Evolutionary conservation across 2,888 invertebrate species (phyloP), one percentile per base, ranked within the genome.

Genomic region (Xylota sylvarum): DNA sequence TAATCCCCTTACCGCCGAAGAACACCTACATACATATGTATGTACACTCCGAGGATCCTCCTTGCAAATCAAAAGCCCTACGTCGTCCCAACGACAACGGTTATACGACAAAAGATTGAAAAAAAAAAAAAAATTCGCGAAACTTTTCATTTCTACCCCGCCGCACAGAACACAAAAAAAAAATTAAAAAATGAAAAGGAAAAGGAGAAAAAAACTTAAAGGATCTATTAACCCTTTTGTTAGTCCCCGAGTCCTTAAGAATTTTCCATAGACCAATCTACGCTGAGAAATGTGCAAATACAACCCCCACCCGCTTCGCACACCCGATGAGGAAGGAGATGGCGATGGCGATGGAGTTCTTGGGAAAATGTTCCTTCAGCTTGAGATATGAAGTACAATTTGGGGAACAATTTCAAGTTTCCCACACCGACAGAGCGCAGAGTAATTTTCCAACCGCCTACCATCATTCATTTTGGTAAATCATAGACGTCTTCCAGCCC

Each of bases 191-290:
- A 58, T 35, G 10, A 46, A 12, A 52, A 6, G n/a, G 46, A 40
- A 56, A 50, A 48, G 14, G 40, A 35, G 76, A 40, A 35, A 65
- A 56, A 62, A 64, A 48, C n/a, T 72, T 67, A 40, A 74, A 74
- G 74, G 79, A 74, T 84, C 74, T 84, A 79, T 84, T 79, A 84
- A 84, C 79, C 84, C 83, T 84, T 43, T 84, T 84, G 78, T 72
- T 62, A 35, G 62, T 73, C 32, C 10, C 30, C 17, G 43, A 74
- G 73, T 69, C 69, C 74, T 74, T 35, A 64, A 84, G 62, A 67
- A 64, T 56, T 74, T 67, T 43, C 69, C 30, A 35, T 55, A 56
- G 67, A 84, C 84, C 73, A 84, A 78, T 79, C 83, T 69, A 50
- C 48, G 74, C 74, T 79, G 79, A 64, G 73, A 84, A 84, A 73